Percentiles rank a stretch among this genome's conserved stretches.
Evolutionary conservation across 1,140 invertebrate species (phyloP).

Genomic region (Trichogramma pretiosum): DNA sequence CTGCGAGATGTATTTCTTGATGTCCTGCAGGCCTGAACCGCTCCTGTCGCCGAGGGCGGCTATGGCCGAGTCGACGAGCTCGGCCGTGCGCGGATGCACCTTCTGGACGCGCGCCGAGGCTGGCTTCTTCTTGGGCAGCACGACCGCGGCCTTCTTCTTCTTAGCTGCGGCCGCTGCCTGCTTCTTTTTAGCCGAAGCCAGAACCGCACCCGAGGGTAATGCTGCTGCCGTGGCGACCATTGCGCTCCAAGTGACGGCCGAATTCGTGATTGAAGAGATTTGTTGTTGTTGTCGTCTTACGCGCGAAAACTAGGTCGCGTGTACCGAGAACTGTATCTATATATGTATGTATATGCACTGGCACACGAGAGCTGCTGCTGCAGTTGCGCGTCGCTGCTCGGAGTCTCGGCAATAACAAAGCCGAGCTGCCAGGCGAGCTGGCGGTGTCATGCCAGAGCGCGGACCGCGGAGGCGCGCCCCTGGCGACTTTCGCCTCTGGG

Average conservation of each 20-base stretch:
- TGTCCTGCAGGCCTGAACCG: slow-evolving; percentile 52
- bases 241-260: not conserved
- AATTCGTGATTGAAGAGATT: no score
- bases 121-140: slow-evolving; percentile 8
- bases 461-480: slow-evolving; percentile 22
- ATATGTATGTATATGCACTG: not conserved
- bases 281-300: not conserved
- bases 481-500: slow-evolving; percentile 4
- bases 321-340: not conserved
- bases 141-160: slow-evolving; percentile 37
- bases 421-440: not conserved
- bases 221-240: not conserved
- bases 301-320: not conserved
- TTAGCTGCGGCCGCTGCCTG: slow-evolving; percentile 7
- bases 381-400: no score
- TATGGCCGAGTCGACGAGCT: slow-evolving; percentile 53
- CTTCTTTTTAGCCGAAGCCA: slow-evolving; percentile 12
- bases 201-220: slow-evolving; percentile 4
- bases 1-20: slow-evolving; percentile 54
- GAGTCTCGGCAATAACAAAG: no score
- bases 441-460: slow-evolving; percentile 19
- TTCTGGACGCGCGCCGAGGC: slow-evolving; percentile 38
- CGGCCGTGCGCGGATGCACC: slow-evolving; percentile 44
- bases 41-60: slow-evolving; percentile 50
- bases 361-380: not conserved